A percentile compares a stretch with the other conserved stretches of the same genome.
Conservation (phyloP, 2,797 vertebrate genomes). For the Philypnodon macrostomus region DNA sequence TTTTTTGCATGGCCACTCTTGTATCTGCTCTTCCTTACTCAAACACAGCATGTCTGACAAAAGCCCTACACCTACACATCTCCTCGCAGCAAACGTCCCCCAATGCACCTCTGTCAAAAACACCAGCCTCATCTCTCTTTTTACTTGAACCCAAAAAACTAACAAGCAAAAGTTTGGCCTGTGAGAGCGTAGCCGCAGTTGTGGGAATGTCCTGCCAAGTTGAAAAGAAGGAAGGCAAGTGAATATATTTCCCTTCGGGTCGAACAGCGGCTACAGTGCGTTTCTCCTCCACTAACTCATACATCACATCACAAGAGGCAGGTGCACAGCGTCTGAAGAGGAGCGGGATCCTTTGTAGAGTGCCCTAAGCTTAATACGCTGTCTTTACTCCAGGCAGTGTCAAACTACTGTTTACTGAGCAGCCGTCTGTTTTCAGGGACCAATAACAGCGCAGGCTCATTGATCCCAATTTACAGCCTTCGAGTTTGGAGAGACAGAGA, state of each 20-base stretch:
- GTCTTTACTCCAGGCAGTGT: slow-evolving; percentile 42
- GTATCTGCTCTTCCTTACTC: slow-evolving; percentile 24
- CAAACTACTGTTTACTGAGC: slow-evolving; percentile 48
- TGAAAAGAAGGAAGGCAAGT: slow-evolving; percentile 54
- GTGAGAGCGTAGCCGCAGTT: slow-evolving; percentile 24
- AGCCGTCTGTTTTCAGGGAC: slow-evolving; percentile 39
- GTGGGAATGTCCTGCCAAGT: slow-evolving; percentile 56
- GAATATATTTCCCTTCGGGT: slow-evolving; percentile 57
- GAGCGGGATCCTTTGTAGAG: slow-evolving; percentile 39
- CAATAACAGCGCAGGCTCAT: slow-evolving; percentile 44
- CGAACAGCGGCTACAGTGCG: slow-evolving; percentile 23
- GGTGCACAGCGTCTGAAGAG: slow-evolving; percentile 38
- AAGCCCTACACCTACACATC: slow-evolving; percentile 48
- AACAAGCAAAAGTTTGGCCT: slow-evolving; percentile 69
- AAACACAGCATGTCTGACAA: slow-evolving; percentile 47
- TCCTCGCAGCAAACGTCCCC: slow-evolving; percentile 52
- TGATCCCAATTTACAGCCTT: slow-evolving; percentile 57
- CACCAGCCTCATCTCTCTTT: slow-evolving; percentile 61
- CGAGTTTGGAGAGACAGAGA: slow-evolving; percentile 29
- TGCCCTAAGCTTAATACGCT: slow-evolving; percentile 39
- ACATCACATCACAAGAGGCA: slow-evolving; percentile 48
- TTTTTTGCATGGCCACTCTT: not conserved
- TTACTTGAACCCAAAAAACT: slow-evolving; percentile 57
- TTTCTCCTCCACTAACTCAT: slow-evolving; percentile 52
- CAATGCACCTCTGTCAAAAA: slow-evolving; percentile 62